A percentile compares a stretch with the other conserved stretches of the same genome.
phyloP scores from a whole-genome alignment of 2,113 vertebrate species.

The Plecotus auritus region DNA sequence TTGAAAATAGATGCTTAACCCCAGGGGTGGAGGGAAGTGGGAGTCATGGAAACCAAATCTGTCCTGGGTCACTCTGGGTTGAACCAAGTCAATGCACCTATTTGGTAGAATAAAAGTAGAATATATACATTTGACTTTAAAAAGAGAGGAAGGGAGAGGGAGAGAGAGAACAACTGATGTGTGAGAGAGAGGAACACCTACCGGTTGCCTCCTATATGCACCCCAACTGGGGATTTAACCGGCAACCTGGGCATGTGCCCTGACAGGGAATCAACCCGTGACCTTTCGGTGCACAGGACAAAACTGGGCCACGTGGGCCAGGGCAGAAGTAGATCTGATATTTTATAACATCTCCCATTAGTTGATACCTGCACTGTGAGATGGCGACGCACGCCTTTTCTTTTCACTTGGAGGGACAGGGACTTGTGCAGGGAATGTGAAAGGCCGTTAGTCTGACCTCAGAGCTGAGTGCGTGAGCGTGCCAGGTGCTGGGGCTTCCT shows the following conservation, averaged over 20 bases:
- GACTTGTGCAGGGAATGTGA: conserved; percentile 68
- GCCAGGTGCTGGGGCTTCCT: conserved; percentile 50
- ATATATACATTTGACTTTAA: neutral
- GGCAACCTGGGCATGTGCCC: too few relatives aligned
- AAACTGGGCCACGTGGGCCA: too few relatives aligned
- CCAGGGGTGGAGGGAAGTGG: neutral
- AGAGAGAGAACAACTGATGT: neutral
- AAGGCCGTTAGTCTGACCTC: conserved; percentile 44
- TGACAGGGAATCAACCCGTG: too few relatives aligned
- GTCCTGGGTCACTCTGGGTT: conserved; percentile 62
- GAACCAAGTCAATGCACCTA: conserved; percentile 70
- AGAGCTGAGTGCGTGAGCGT: neutral
- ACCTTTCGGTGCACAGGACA: too few relatives aligned
- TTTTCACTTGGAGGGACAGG: conserved; percentile 57
- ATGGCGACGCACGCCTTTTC: conserved; percentile 64
- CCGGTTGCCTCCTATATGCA: too few relatives aligned
- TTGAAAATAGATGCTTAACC: conserved; percentile 21
- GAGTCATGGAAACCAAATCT: conserved; percentile 52
- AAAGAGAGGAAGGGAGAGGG: too few relatives aligned
- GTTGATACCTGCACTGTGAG: conserved; percentile 64
- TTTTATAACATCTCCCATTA: conserved; percentile 75
- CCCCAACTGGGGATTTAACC: too few relatives aligned
- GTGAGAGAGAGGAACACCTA: neutral
- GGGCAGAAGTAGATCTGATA: neutral
- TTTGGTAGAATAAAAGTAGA: conserved; percentile 70